Evolutionary conservation across 2,888 invertebrate genomes (phyloP), one percentile per base, ranked within the genome.

Genomic region (Aphidoletes aphidimyza): DNA sequence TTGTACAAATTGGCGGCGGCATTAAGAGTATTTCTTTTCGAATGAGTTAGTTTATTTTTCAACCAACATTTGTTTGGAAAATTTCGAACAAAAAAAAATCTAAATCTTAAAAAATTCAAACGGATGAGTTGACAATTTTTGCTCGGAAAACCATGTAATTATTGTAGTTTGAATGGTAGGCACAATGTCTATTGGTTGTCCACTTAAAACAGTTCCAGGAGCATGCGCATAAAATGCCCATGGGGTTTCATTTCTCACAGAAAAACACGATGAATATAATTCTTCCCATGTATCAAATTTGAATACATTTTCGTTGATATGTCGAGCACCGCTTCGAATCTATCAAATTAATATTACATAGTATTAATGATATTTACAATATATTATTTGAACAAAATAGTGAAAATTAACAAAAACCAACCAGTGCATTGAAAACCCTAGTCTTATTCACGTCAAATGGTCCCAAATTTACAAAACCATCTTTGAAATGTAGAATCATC

Each of bases 101-200:
- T 47, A 47, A 47, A 47, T 17, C 17, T 47, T 47, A 19, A 47
- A 47, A 14, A 47, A 47, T 47, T 47, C 47, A 47, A 11, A 47
- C 2, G 47, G 47, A 14, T 47, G 47, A 11, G 47, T 47, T 47
- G 47, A 47, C 47, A 47, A 47, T 47, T 47, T 47, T 47, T 47
- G 47, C 17, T 47, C 47, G 47, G 47, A 47, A 47, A 47, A 47
- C 6, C 6, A 47, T 47, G 47, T 47, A 11, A 47, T 47, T 47
- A 47, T 47, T 47, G 47, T 47, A 47, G 47, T 47, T 47, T 47
- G 47, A 47, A 47, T 47, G 47, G 47, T 47, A 14, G 47, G 47
- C 6, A 5, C 17, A 47, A 17, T 47, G 47, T 19, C 19, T 47
- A 47, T 2, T 47, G 17, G 17, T 17, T 14, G 3, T 17, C 47